phyloP scores from a whole-genome alignment of 2,113 vertebrate species.

The Rhipidura dahli region DNA sequence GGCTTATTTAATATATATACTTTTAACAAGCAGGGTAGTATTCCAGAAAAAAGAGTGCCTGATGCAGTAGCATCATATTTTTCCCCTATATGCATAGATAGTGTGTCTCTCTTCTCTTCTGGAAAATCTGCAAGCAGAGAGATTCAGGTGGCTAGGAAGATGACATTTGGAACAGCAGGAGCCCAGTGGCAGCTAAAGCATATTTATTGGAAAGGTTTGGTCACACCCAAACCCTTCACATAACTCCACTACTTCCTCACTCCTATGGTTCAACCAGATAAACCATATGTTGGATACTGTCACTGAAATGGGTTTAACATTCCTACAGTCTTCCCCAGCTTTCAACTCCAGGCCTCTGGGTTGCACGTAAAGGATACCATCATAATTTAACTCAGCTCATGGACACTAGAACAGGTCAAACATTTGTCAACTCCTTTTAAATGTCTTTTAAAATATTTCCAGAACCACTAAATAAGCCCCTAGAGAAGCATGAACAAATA shows the following conservation, averaged over 20 bases:
- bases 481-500: slow-evolving; percentile 46
- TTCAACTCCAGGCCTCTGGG: slow-evolving; percentile 10
- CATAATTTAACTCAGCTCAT: slow-evolving; percentile 32
- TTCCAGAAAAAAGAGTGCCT: neutral
- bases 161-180: neutral
- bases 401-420: slow-evolving; percentile 40
- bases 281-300: neutral
- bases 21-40: neutral
- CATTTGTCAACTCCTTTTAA: slow-evolving; percentile 48
- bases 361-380: neutral
- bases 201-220: neutral
- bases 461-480: slow-evolving; percentile 47
- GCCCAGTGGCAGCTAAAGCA: neutral
- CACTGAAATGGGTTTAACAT: slow-evolving; percentile 54
- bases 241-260: neutral
- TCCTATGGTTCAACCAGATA: neutral
- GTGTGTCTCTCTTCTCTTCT: neutral
- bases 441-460: slow-evolving; percentile 56
- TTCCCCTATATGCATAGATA: neutral
- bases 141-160: neutral
- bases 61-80: neutral
- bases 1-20: neutral
- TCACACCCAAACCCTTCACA: neutral
- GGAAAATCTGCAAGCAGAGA: neutral
- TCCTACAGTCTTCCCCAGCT: neutral